Base-by-base conservation (phyloP, 2,113 vertebrate genomes). In the human (Homo sapiens) region DNA sequence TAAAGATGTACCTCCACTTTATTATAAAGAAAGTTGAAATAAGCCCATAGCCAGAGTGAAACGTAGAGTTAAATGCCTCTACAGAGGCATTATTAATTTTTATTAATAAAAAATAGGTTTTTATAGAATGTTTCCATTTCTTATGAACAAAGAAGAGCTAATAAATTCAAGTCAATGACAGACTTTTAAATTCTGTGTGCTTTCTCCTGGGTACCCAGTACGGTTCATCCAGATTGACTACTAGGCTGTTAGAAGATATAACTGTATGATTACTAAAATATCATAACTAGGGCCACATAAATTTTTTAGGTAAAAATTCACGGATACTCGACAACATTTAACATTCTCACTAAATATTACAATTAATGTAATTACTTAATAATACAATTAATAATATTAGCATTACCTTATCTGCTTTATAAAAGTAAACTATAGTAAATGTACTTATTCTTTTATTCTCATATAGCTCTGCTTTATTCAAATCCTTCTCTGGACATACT, bases 1-100 rank as follows among this genome's bases (percentile, higher is more conserved):
- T 84, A 64, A 79, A 93, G 57, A 82, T 38, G 25, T 89, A 9
- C 61, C 68, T 93, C 40, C 30, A 50, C 22, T 90, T 95, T 52
- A 93, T 48, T 61, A 70, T 38, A 93, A 90, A 93, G 52, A 87
- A 88, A 20, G 10, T 8, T 94, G 85, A 90, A 92, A 87, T 88
- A 87, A 93, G 52, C 55, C 68, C 35, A 22, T 73, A 95, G 76
- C 55, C 43, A 90, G 90, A 97, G 93, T 90, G 14, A 96, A 97
- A 57, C 52, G 20, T n/a, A 88, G 48, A 93, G 84, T 70, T 40
- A 93, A 80, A 93, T 0, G 52, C 3, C 52, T 83, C 55, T 70
- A 57, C 48, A 61, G 45, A 84, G 10, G 9, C 61, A 94, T 93
- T 89, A 81, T 89, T 81, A 90, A 88, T 84, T 72, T 89, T 88